Percentiles rank a stretch among this genome's conserved stretches.
Evolutionary conservation across 2,797 vertebrate species (phyloP).

Genomic region (Syngnathus acus): DNA sequence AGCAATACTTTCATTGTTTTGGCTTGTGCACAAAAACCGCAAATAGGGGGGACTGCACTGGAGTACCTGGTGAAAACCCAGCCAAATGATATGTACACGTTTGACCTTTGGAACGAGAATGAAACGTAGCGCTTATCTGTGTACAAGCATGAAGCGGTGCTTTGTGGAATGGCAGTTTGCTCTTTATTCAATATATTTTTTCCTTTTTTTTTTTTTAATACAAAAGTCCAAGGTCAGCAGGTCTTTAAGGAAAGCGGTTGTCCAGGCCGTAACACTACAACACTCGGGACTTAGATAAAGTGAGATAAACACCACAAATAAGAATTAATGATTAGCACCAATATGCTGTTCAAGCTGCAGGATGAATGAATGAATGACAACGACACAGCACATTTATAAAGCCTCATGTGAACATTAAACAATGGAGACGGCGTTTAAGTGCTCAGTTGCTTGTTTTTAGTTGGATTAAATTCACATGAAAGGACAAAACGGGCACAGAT

Average conservation of each 20-base stretch:
- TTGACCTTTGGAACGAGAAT: constrained; percentile 45
- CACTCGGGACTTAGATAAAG: neutral
- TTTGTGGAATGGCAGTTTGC: constrained; percentile 26
- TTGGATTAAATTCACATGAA: constrained; percentile 37
- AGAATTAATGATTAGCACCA: neutral
- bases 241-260: constrained; percentile 1
- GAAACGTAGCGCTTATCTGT: constrained; percentile 41
- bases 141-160: constrained; percentile 11
- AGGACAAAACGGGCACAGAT: constrained; percentile 34
- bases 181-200: constrained; percentile 17
- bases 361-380: neutral
- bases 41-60: no score
- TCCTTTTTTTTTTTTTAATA: constrained; percentile 10
- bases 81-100: neutral
- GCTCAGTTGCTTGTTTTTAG: constrained; percentile 27
- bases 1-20: no score
- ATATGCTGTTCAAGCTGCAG: neutral
- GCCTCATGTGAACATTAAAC: neutral
- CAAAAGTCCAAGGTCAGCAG: constrained; percentile 36
- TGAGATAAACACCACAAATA: neutral
- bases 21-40: no score
- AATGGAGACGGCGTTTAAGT: neutral
- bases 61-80: no score
- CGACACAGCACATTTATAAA: neutral
- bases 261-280: neutral